Conservation (phyloP, 2,888 invertebrate species). For the Lapara coniferarum region DNA sequence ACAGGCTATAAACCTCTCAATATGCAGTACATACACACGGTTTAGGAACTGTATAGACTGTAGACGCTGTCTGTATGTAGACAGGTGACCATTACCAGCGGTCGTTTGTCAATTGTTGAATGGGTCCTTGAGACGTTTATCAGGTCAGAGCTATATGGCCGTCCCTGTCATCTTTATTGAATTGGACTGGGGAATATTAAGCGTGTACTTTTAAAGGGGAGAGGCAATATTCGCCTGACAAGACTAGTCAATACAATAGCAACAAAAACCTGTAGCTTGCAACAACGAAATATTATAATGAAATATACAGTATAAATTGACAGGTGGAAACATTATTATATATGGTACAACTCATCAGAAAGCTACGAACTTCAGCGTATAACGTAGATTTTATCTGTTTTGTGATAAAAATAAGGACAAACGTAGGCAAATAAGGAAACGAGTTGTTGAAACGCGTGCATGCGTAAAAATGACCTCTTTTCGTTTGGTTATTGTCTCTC, state of each 20-base stretch:
- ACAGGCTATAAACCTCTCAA: no score
- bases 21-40: no score
- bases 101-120: neutral
- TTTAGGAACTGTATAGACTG: neutral
- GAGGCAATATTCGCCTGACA: neutral
- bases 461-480: conserved; percentile 58
- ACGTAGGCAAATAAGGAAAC: conserved; percentile 6
- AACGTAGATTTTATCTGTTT: no score
- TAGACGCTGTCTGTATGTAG: neutral
- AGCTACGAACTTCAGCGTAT: no score
- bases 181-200: no score
- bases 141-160: neutral
- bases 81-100: neutral
- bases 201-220: neutral
- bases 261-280: no score
- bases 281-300: no score
- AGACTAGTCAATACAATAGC: neutral
- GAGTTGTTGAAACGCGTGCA: conserved; percentile 47
- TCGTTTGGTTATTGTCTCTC: conserved; percentile 42
- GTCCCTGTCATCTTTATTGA: neutral
- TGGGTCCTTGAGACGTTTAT: conserved; percentile 5
- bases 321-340: no score
- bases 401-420: neutral
- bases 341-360: no score
- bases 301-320: no score